Evolutionary conservation across 2,797 vertebrate species (phyloP).

Genomic region (Microctenopoma stevenorrisi): DNA sequence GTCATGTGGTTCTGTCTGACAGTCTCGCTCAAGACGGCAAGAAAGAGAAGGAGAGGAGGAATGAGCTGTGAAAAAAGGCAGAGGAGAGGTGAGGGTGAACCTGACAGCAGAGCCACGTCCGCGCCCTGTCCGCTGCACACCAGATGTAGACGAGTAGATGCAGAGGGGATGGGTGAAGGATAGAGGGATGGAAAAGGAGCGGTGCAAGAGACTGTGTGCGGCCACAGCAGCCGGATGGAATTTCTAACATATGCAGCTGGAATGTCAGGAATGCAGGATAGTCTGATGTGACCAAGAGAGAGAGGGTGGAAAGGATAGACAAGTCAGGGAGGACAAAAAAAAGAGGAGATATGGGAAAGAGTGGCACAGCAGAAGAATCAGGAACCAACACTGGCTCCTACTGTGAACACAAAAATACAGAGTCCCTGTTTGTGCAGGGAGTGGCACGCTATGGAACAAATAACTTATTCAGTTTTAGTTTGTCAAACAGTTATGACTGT

Average conservation of each 20-base stretch:
- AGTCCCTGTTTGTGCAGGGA: slow-evolving; percentile 61
- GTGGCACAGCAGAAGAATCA: slow-evolving; percentile 35
- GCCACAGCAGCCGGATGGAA: slow-evolving; percentile 86
- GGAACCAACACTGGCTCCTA: slow-evolving; percentile 46
- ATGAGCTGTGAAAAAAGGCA: slow-evolving; percentile 5
- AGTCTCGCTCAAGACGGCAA: slow-evolving; percentile 36
- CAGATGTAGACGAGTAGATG: slow-evolving; percentile 54
- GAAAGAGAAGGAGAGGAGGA: not conserved
- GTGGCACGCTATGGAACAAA: slow-evolving; percentile 62
- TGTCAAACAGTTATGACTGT: slow-evolving; percentile 30
- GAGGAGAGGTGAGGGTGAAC: slow-evolving; percentile 42
- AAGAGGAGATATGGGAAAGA: slow-evolving; percentile 26
- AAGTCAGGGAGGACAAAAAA: slow-evolving; percentile 41
- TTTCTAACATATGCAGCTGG: slow-evolving; percentile 91
- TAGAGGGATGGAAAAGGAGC: slow-evolving; percentile 67
- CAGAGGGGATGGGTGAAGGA: slow-evolving; percentile 46
- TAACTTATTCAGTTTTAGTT: slow-evolving; percentile 55
- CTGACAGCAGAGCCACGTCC: slow-evolving; percentile 38
- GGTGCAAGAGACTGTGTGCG: slow-evolving; percentile 56
- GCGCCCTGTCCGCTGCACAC: slow-evolving; percentile 32
- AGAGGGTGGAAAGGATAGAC: slow-evolving; percentile 58
- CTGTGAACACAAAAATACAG: slow-evolving; percentile 55
- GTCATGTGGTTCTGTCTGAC: slow-evolving; percentile 66
- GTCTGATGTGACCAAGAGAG: slow-evolving; percentile 76
- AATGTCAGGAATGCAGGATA: slow-evolving; percentile 91